Evolutionary conservation across 2,797 vertebrate genomes (phyloP).

Genomic region (Epinephelus malabaricus): DNA sequence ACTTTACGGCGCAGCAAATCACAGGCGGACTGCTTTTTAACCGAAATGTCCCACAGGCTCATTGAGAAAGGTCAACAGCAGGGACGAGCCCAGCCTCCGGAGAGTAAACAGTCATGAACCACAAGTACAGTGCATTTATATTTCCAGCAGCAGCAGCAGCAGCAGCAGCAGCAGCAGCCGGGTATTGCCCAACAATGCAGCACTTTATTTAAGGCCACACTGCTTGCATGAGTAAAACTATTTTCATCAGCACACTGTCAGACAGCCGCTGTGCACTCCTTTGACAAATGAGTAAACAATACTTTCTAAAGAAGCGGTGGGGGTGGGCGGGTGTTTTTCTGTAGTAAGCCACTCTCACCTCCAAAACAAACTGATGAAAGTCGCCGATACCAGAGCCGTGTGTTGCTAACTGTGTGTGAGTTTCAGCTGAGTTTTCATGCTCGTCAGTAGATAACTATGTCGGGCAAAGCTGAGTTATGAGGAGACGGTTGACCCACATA

Average conservation of each 20-base stretch:
- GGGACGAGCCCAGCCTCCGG: constrained; percentile 4
- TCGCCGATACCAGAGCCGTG: background rate
- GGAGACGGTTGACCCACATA: constrained; percentile 63
- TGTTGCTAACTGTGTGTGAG: background rate
- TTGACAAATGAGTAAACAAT: constrained; percentile 65
- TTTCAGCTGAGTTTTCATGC: background rate
- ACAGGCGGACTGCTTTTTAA: constrained; percentile 12
- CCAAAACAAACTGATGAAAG: constrained; percentile 32
- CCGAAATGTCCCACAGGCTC: constrained; percentile 21
- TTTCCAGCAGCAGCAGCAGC: constrained; percentile 12
- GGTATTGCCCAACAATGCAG: constrained; percentile 6
- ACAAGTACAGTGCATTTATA: constrained; percentile 14
- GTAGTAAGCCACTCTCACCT: constrained; percentile 26
- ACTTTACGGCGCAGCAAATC: constrained; percentile 2
- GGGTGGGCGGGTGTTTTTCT: background rate
- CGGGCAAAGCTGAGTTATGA: constrained; percentile 38
- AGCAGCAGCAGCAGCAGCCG: background rate
- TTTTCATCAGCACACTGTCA: constrained; percentile 66
- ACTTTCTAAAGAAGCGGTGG: constrained; percentile 31
- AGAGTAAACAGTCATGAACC: background rate
- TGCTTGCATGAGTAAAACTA: constrained; percentile 33
- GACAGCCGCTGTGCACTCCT: constrained; percentile 21
- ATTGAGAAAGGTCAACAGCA: constrained; percentile 9
- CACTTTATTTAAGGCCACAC: constrained; percentile 48
- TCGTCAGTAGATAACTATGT: constrained; percentile 34